Evolutionary conservation across 2,113 vertebrate species (phyloP).

Genomic region (Rattus norvegicus): GRCr8 NC_086024.1:132002001-132002500

Average conservation of each 20-base stretch:
- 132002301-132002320: fast-evolving
- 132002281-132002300: fast-evolving
- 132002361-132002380: fast-evolving
- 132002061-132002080: constrained; percentile 27
- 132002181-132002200: not conserved
- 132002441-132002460: not conserved
- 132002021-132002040: constrained; percentile 58
- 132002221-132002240: fast-evolving
- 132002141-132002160: constrained; percentile 7
- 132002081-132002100: constrained; percentile 65
- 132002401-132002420: not conserved
- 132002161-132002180: not conserved
- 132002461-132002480: not conserved
- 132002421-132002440: fast-evolving
- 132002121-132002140: constrained; percentile 61
- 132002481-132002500: not conserved
- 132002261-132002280: fast-evolving
- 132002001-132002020: constrained; percentile 54
- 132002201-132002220: not conserved
- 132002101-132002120: constrained; percentile 58
- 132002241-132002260: fast-evolving
- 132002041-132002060: constrained; percentile 49
- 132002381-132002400: not conserved
- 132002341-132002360: not conserved
- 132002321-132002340: fast-evolving